These are phyloP conservation scores for Pteronura brasiliensis DNA, from an alignment of 2,113 vertebrate species.

Conservation along the genomic window DNA sequence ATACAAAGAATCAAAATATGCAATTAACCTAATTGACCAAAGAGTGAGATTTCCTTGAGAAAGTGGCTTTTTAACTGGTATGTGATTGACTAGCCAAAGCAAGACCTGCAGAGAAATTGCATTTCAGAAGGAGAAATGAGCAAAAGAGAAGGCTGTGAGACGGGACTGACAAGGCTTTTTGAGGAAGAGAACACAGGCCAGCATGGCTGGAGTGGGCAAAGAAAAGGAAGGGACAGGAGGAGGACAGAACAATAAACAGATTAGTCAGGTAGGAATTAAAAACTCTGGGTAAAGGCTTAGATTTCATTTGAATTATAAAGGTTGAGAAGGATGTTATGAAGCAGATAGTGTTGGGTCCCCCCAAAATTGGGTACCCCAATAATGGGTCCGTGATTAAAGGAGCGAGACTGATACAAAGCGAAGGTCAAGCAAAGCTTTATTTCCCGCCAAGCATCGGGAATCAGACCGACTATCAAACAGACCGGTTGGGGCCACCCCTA, in stretches of 20 bases:
- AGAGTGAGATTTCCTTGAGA: background rate
- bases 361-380: no score
- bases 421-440: no score
- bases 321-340: background rate
- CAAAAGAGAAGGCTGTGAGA: background rate
- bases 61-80: background rate
- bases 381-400: no score
- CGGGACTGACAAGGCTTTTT: accelerated
- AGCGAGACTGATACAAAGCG: no score
- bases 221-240: background rate
- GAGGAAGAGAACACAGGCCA: background rate
- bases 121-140: background rate
- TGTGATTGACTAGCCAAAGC: background rate
- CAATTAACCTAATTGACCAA: background rate
- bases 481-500: no score
- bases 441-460: no score
- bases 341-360: no score
- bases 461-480: no score
- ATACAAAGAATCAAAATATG: background rate
- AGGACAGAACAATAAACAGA: background rate
- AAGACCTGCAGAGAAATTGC: background rate
- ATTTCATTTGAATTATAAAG: background rate
- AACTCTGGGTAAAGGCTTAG: background rate
- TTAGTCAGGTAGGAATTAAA: background rate
- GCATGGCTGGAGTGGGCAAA: background rate